Conservation (phyloP, 1,140 invertebrate genomes). For the Meteorus sp. region DNA sequence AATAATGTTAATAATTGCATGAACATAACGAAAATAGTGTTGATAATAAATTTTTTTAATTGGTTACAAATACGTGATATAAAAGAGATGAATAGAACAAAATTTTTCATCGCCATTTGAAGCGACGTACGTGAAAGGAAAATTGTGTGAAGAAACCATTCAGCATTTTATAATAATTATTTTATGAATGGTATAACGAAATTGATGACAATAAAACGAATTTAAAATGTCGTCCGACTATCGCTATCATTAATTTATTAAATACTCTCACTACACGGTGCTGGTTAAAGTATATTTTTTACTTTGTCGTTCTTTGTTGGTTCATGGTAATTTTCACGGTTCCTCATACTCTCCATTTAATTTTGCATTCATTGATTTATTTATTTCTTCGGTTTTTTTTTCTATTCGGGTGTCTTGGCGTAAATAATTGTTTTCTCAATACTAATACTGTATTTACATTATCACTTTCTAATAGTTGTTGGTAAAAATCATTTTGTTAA, state of each 20-base stretch:
- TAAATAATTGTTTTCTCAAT: slow-evolving; percentile 32
- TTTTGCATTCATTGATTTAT: slow-evolving; percentile 8
- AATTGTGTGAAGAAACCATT: slow-evolving; percentile 30
- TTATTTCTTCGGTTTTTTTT: slow-evolving; percentile 11
- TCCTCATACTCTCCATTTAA: slow-evolving; percentile 12
- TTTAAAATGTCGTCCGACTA: slow-evolving; percentile 43
- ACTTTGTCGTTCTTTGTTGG: slow-evolving; percentile 7
- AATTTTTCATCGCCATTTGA: background rate
- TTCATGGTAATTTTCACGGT: slow-evolving; percentile 20
- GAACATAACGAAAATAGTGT: slow-evolving; percentile 32
- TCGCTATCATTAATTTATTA: slow-evolving; percentile 52
- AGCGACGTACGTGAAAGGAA: background rate
- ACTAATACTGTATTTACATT: slow-evolving; percentile 50
- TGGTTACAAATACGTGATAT: slow-evolving; percentile 30
- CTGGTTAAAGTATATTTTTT: slow-evolving; percentile 52
- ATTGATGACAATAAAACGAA: slow-evolving; percentile 43
- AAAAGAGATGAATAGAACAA: background rate
- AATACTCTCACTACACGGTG: slow-evolving; percentile 57
- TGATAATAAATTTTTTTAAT: slow-evolving; percentile 27
- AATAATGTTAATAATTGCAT: slow-evolving; percentile 51
- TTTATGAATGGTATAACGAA: slow-evolving; percentile 27
- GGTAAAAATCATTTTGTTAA: slow-evolving; percentile 38
- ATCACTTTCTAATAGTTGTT: slow-evolving; percentile 45
- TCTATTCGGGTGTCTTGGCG: slow-evolving; percentile 2
- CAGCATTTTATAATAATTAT: slow-evolving; percentile 9